Percentiles rank a stretch among this genome's conserved stretches.
These are phyloP conservation scores for Chelon labrosus DNA, from an alignment of 2,797 vertebrate genomes.

Conservation along the genomic window DNA sequence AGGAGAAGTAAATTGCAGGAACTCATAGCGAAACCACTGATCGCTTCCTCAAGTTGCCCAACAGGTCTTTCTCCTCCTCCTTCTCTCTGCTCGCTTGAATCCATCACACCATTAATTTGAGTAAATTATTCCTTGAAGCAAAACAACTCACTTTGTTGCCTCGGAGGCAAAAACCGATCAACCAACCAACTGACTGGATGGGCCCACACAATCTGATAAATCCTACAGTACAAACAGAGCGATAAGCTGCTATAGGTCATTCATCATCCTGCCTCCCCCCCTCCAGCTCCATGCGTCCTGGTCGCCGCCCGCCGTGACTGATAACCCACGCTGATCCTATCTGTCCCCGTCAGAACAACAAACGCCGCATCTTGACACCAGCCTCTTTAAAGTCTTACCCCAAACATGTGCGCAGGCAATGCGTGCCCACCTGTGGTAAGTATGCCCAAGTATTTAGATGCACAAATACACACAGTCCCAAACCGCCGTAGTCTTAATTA, in stretches of 20 bases:
- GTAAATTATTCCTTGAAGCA: conserved; percentile 15
- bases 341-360: conserved; percentile 64
- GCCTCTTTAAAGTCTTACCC: conserved; percentile 28
- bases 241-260: conserved; percentile 67
- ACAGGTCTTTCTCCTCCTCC: background rate
- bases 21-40: conserved; percentile 23
- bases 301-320: conserved; percentile 58
- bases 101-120: conserved; percentile 13
- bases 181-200: conserved; percentile 34
- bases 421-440: conserved; percentile 39
- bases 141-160: conserved; percentile 52
- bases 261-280: conserved; percentile 58
- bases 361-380: conserved; percentile 60
- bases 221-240: conserved; percentile 66
- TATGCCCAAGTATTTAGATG: conserved; percentile 37
- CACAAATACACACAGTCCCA: conserved; percentile 33
- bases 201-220: conserved; percentile 68
- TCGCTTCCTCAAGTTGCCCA: background rate
- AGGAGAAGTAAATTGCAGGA: conserved; percentile 8
- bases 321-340: conserved; percentile 74
- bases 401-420: conserved; percentile 10
- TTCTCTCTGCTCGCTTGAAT: conserved; percentile 11
- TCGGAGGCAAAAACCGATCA: conserved; percentile 44
- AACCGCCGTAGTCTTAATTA: conserved; percentile 51
- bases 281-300: conserved; percentile 63